Percentiles rank a stretch among this genome's conserved stretches.
phyloP scores from a whole-genome alignment of 2,113 vertebrate species.

The Platysteira castanea region DNA sequence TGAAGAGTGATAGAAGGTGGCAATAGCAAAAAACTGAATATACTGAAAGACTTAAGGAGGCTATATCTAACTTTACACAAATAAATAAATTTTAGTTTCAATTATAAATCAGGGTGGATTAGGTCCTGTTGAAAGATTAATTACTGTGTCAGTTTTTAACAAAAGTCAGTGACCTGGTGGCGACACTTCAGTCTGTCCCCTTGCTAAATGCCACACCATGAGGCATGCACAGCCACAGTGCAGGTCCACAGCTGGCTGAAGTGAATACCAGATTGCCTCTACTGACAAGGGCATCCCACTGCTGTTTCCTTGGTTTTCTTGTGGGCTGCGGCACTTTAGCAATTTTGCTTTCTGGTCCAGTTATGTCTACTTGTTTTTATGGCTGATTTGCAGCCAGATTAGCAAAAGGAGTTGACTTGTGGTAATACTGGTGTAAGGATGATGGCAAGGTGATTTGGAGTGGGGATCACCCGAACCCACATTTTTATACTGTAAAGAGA shows the following conservation, averaged over 20 bases:
- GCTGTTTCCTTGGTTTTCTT: not conserved
- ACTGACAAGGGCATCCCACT: not conserved
- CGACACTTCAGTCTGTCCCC: not conserved
- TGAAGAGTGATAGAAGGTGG: not conserved
- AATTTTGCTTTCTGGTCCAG: not conserved
- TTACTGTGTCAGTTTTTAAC: not conserved
- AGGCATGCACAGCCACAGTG: rapidly evolving
- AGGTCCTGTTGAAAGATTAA: not conserved
- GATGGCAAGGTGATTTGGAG: not conserved
- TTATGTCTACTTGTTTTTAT: not conserved
- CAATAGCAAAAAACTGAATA: not conserved
- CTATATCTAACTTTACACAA: not conserved
- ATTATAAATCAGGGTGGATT: not conserved
- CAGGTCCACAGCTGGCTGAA: not conserved
- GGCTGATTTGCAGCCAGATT: not conserved
- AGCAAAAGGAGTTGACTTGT: not conserved
- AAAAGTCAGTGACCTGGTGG: not conserved
- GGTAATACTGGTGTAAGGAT: not conserved
- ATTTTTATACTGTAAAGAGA: not conserved
- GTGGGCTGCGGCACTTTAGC: not conserved
- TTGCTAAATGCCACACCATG: not conserved
- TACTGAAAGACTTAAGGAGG: not conserved
- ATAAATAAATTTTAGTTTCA: not conserved
- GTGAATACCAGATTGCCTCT: not conserved
- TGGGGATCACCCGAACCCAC: not conserved